Conservation (phyloP, 2,888 invertebrate genomes). For the Hypercompe scribonia region DNA sequence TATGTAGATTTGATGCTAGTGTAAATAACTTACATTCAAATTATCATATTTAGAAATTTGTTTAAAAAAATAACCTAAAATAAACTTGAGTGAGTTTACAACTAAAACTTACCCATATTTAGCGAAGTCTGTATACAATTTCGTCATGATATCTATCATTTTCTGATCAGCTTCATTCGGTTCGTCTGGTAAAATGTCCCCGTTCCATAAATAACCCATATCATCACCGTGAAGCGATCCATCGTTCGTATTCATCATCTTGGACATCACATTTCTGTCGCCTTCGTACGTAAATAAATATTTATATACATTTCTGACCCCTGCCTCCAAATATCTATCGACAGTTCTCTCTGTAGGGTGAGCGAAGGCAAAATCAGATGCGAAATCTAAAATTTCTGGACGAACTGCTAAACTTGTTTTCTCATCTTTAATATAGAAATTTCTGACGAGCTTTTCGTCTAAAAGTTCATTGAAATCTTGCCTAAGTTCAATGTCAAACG, state of each 20-base stretch:
- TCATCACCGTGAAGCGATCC: neutral
- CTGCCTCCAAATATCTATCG: slow-evolving; percentile 24
- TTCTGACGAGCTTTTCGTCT: neutral
- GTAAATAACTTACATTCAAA: no score
- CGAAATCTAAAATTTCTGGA: slow-evolving; percentile 27
- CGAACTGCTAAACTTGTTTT: slow-evolving; percentile 15
- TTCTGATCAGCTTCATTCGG: slow-evolving; percentile 28
- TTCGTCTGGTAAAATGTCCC: slow-evolving; percentile 15
- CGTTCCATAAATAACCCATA: neutral
- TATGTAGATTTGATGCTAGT: no score
- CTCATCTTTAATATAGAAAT: neutral
- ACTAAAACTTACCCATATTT: slow-evolving; percentile 40
- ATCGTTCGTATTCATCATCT: neutral
- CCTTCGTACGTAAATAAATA: neutral
- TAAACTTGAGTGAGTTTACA: no score
- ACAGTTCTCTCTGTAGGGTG: slow-evolving; percentile 34
- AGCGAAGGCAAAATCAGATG: slow-evolving; percentile 26
- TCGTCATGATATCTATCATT: slow-evolving; percentile 35
- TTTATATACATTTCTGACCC: neutral
- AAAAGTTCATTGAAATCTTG: neutral
- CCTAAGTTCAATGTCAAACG: neutral
- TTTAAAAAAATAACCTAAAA: no score
- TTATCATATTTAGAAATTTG: no score
- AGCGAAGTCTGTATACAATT: slow-evolving; percentile 41
- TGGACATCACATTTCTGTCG: neutral